Base-by-base conservation (phyloP, 2,113 vertebrate genomes). In the Mormyrus iriodes region DNA sequence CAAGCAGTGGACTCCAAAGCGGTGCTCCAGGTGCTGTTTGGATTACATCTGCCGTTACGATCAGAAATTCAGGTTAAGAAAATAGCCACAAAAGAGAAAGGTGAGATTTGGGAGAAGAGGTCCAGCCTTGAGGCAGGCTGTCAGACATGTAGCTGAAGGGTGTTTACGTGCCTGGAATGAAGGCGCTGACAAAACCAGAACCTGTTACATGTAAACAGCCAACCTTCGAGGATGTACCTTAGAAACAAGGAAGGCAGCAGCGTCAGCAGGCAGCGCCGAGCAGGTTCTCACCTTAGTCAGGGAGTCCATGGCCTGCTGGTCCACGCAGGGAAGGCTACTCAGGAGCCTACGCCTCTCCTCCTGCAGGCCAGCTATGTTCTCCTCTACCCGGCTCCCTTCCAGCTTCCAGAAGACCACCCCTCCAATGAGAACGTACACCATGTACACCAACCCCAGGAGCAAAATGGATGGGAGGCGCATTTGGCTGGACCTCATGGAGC, bases 351-450 rank as follows among this genome's bases (percentile, higher is more conserved):
- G 92, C 92, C 93, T 95, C 46, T 93, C 89, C 1, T 0, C 15
- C 58, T 95, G 90, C 27, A 97, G 90, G 0, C 0, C 6, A 0
- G 31, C 27, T 6, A 95, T 90, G 5, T 93, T 88, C 90, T 89
- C 90, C 35, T 53, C 0, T 19, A 95, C 95, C 0, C 90, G 90
- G 0, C 94, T 92, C 8, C 96, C 95, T 92, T 98, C 97, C 91
- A 98, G 91, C 48, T 94, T 94, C 95, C 95, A 97, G 90, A 98
- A 97, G 55, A 97, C 88, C 3, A 95, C 83, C 9, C 96, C 96
- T 1, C 97, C 97, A 65, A 97, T 93, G 44, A 96, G 93, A 91
- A 99, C 93, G 39, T 97, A 97, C 42, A 83, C 61, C 90, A 97
- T 0, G 83, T 98, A 98, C 4, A 91, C 6, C 1, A 92, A 0